Conservation (phyloP, 2,797 vertebrate species). For the Coluber constrictor region DNA sequence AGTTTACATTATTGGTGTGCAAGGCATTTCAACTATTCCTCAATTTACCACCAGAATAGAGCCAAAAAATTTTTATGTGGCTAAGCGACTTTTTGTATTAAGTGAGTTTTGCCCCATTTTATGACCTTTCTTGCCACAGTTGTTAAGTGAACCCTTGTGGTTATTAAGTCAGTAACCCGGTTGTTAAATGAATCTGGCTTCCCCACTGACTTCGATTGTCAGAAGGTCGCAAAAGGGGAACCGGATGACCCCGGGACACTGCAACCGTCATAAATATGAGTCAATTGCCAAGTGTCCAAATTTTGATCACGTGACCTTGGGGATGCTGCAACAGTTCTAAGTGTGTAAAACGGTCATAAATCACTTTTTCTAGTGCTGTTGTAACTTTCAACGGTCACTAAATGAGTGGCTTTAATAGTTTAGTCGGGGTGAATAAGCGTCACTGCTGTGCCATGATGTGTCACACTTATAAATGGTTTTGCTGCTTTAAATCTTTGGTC, state of each 20-base stretch:
- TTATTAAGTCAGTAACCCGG: not conserved
- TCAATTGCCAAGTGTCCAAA: no score
- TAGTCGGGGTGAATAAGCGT: not conserved
- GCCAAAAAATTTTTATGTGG: not conserved
- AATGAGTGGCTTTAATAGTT: not conserved
- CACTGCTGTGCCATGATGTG: not conserved
- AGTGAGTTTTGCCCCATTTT: not conserved
- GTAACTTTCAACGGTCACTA: no score
- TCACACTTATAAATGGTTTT: not conserved
- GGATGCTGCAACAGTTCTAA: no score
- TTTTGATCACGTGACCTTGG: no score
- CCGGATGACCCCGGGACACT: no score
- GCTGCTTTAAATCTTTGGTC: not conserved
- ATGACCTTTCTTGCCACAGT: not conserved
- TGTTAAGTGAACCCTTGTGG: not conserved
- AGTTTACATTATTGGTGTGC: not conserved
- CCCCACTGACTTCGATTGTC: not conserved
- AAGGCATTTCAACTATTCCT: not conserved
- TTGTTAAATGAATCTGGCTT: not conserved
- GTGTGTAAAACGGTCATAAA: no score
- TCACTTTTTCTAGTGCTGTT: no score
- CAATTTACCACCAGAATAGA: not conserved
- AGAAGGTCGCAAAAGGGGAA: not conserved
- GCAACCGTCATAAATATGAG: no score
- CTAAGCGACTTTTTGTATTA: not conserved